These are phyloP conservation scores for Siderastrea radians DNA, from an alignment of 92 coral and sea anemone species.

Conservation along the genomic window DNA sequence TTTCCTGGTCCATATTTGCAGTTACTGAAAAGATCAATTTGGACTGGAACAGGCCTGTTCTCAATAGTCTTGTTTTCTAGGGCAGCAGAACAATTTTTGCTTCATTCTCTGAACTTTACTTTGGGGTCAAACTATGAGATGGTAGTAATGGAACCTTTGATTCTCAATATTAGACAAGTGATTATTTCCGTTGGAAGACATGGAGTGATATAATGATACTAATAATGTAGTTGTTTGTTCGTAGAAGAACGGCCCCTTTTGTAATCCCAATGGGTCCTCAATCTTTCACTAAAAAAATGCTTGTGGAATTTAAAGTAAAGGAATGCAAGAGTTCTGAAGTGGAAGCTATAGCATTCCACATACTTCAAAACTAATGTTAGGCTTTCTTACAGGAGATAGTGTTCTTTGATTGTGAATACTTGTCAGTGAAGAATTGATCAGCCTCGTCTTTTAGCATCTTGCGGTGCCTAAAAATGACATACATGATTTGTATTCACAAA, in stretches of 20 bases:
- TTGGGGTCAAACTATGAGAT: too few relatives aligned
- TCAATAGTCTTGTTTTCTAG: too few relatives aligned
- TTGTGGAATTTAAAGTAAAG: neutral
- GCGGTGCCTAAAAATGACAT: too few relatives aligned
- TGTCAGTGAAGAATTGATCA: neutral
- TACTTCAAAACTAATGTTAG: neutral
- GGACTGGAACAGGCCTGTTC: too few relatives aligned
- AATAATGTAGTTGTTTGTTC: neutral
- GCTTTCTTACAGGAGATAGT: neutral
- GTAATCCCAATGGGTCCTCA: neutral
- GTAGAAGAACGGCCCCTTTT: neutral
- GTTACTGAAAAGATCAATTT: too few relatives aligned
- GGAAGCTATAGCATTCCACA: neutral
- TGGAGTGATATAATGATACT: neutral
- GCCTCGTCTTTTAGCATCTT: too few relatives aligned
- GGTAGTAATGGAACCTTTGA: neutral
- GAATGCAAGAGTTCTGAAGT: neutral
- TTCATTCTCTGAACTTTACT: too few relatives aligned
- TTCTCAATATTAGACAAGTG: neutral
- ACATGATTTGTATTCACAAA: neutral
- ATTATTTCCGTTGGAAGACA: neutral
- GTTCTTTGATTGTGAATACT: neutral
- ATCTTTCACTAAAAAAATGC: neutral
- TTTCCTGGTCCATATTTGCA: too few relatives aligned
- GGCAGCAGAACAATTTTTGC: too few relatives aligned